Conservation (phyloP, 2,888 invertebrate species). For the Gordius sp. region DNA sequence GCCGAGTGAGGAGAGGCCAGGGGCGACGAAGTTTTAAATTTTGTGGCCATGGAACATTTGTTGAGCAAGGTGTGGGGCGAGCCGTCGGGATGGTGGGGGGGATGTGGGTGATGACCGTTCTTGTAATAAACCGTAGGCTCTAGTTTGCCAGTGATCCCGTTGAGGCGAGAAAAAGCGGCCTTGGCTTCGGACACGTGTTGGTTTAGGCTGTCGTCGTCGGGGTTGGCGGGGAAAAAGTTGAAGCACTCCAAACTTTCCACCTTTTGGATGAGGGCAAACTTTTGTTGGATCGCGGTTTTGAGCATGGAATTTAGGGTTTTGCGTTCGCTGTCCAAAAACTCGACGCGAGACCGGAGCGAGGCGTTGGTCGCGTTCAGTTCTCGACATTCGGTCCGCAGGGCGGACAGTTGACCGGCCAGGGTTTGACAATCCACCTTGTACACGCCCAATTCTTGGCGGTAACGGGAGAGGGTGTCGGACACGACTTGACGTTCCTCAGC, state of each 20-base stretch:
- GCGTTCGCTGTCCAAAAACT: neutral
- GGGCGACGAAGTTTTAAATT: too few species aligned
- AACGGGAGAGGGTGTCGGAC: conserved; percentile 7
- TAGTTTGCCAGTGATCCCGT: too few species aligned
- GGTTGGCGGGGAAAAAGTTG: neutral
- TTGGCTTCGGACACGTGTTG: too few species aligned
- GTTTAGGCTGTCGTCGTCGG: neutral
- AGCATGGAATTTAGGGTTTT: conserved; percentile 9
- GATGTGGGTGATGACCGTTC: too few species aligned
- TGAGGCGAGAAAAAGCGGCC: too few species aligned
- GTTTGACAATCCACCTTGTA: conserved; percentile 5
- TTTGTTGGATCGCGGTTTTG: conserved; percentile 13
- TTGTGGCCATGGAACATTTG: too few species aligned
- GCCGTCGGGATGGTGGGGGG: too few species aligned
- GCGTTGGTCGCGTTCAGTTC: neutral
- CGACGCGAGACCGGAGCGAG: neutral
- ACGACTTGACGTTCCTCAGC: neutral
- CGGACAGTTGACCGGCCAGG: neutral
- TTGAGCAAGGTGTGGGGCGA: too few species aligned
- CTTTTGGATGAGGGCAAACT: neutral
- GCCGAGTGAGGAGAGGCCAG: too few species aligned
- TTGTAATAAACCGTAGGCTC: too few species aligned
- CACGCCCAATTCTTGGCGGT: neutral
- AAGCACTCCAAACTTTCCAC: conserved; percentile 5
- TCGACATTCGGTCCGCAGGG: neutral